A percentile compares a stretch with the other conserved stretches of the same genome.
Evolutionary conservation across 2,797 vertebrate genomes (phyloP).

Genomic region (Semaprochilodus insignis): DNA sequence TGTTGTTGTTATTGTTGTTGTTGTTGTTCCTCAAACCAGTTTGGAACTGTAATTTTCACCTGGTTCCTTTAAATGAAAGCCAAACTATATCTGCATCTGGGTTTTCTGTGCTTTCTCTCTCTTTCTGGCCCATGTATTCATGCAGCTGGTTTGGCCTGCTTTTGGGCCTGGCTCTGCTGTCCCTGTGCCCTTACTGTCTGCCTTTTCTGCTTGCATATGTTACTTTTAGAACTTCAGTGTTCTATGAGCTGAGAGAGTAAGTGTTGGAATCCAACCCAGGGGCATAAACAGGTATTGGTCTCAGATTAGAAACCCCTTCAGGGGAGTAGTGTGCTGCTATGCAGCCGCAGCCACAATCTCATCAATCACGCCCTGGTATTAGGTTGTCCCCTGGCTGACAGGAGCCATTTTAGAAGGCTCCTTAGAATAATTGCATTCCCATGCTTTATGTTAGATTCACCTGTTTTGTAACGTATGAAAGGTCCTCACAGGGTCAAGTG

Average conservation of each 20-base stretch:
- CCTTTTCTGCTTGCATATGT: constrained; percentile 52
- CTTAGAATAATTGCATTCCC: constrained; percentile 79
- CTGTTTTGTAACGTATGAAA: constrained; percentile 70
- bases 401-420: constrained; percentile 68
- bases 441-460: constrained; percentile 71
- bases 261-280: constrained; percentile 57
- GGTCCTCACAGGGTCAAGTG: constrained; percentile 72
- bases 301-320: constrained; percentile 52
- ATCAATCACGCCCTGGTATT: constrained; percentile 75
- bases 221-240: constrained; percentile 61
- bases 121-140: neutral
- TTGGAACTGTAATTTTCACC: too few species aligned
- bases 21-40: too few species aligned
- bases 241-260: constrained; percentile 44
- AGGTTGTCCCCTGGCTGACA: constrained; percentile 72
- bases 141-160: constrained; percentile 28
- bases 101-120: neutral
- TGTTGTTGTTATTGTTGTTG: too few species aligned
- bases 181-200: constrained; percentile 26
- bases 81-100: neutral
- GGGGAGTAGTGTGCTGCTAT: constrained; percentile 44
- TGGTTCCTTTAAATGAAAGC: neutral
- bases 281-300: constrained; percentile 57
- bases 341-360: constrained; percentile 55
- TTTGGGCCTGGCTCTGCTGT: constrained; percentile 30